These are phyloP conservation scores for Conchocele bisecta DNA, from an alignment of 2,888 invertebrate species.

Conservation along the genomic window DNA sequence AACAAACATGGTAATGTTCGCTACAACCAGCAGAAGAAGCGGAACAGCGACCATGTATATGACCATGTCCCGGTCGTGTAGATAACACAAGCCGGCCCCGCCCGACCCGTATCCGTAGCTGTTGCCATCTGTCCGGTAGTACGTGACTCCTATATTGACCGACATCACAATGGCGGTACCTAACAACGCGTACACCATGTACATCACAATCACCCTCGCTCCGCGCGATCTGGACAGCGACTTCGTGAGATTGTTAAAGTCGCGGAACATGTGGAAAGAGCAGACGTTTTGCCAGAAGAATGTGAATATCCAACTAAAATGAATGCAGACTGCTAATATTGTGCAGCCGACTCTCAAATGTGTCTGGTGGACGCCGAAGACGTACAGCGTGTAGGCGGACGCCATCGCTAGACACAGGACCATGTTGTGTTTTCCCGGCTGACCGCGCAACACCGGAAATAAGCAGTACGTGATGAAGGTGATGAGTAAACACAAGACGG, in stretches of 20 bases:
- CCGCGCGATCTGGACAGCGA: not conserved
- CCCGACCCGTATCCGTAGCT: constrained; percentile 47
- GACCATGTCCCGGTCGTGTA: not conserved
- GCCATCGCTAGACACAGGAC: too few relatives aligned
- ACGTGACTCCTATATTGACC: not conserved
- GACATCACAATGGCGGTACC: constrained; percentile 18
- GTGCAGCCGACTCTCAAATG: too few relatives aligned
- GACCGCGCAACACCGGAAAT: too few relatives aligned
- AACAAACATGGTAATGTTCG: not conserved
- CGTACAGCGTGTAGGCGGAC: too few relatives aligned
- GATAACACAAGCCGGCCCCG: not conserved
- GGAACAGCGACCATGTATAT: constrained; percentile 5
- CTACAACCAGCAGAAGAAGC: not conserved
- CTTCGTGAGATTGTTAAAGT: constrained; percentile 25
- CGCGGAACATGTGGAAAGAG: constrained; percentile 61
- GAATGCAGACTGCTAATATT: too few relatives aligned
- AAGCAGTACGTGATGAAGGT: too few relatives aligned
- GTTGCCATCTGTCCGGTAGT: not conserved
- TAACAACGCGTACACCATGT: constrained; percentile 6
- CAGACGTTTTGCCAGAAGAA: constrained; percentile 61
- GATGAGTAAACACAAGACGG: too few relatives aligned
- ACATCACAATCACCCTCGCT: not conserved
- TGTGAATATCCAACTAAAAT: constrained; percentile 56
- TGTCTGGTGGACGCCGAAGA: too few relatives aligned
- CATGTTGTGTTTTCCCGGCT: too few relatives aligned